Evolutionary conservation across 2,113 vertebrate species (phyloP).

Genomic region (Aspiorhynchus laticeps): DNA sequence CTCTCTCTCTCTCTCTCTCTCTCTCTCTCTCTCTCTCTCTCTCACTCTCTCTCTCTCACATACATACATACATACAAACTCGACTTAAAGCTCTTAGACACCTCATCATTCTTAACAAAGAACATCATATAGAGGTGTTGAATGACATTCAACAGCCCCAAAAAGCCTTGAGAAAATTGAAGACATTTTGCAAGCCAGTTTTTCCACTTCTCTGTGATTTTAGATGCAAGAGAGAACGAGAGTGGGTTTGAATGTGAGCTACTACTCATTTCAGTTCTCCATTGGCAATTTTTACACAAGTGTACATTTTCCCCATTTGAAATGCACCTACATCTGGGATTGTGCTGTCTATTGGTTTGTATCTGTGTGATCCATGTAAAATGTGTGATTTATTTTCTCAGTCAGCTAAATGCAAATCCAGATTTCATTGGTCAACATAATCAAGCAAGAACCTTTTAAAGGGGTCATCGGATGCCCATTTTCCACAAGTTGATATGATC

Average conservation of each 20-base stretch:
- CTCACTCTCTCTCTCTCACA: background rate
- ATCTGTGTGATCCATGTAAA: background rate
- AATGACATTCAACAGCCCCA: constrained; percentile 71
- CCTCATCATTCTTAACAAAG: constrained; percentile 15
- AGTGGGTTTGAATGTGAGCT: constrained; percentile 16
- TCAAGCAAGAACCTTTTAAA: background rate
- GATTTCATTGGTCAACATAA: background rate
- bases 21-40: too few species aligned
- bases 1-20: too few species aligned
- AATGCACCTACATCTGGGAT: background rate
- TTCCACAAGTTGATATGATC: too few species aligned
- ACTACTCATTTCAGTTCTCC: background rate
- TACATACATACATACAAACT: background rate
- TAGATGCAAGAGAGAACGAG: background rate
- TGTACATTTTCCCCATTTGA: background rate
- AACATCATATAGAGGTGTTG: constrained; percentile 76
- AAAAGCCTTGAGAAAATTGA: constrained; percentile 63
- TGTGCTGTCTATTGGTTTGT: constrained; percentile 35
- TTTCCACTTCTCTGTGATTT: background rate
- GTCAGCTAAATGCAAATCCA: background rate
- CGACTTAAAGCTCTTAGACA: background rate
- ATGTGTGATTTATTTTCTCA: background rate
- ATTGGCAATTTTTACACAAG: background rate
- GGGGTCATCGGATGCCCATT: too few species aligned
- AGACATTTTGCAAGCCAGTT: background rate